Evolutionary conservation across 2,797 vertebrate species (phyloP).

Genomic region (Sciaenops ocellatus): DNA sequence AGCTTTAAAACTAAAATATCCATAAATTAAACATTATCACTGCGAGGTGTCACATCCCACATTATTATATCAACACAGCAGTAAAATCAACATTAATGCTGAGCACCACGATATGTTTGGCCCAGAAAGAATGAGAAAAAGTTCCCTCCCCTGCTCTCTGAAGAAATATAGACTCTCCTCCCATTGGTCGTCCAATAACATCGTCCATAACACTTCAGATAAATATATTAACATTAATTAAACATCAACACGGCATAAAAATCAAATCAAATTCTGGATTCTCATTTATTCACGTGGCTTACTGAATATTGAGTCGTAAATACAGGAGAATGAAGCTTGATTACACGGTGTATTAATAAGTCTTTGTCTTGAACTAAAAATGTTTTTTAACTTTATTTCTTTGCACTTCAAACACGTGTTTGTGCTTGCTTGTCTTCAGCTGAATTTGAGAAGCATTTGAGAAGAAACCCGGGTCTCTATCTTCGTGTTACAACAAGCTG

Average conservation of each 20-base stretch:
- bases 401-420: not conserved
- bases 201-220: not conserved
- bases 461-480: constrained; percentile 37
- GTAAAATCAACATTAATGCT: not conserved
- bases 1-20: not conserved
- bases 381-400: not conserved
- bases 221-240: not conserved
- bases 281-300: not conserved
- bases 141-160: not conserved
- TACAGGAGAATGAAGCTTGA: not conserved
- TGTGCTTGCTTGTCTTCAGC: constrained; percentile 30
- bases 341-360: not conserved
- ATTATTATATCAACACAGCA: not conserved
- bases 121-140: not conserved
- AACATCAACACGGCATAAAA: not conserved
- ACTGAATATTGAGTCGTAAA: not conserved
- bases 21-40: not conserved
- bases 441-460: constrained; percentile 17
- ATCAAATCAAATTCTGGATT: no score
- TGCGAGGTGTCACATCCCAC: not conserved
- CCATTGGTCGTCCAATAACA: not conserved
- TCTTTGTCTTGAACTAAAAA: no score
- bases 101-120: not conserved
- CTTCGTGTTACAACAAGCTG: constrained; percentile 38
- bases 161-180: no score